Conservation (phyloP, 2,113 vertebrate genomes). For the Oxyruncus cristatus region DNA sequence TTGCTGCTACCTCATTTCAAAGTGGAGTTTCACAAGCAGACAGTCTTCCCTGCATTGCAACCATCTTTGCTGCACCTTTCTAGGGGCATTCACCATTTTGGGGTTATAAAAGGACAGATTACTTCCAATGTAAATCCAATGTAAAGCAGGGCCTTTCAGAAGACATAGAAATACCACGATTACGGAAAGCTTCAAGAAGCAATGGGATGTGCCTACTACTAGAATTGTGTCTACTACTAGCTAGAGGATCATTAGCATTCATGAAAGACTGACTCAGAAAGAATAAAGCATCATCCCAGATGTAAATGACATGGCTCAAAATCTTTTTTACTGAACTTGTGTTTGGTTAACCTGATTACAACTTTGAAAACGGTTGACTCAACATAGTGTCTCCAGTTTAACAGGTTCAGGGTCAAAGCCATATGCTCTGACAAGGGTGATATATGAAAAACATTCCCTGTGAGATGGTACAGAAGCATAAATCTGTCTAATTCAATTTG, state of each 20-base stretch:
- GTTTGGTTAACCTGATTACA: neutral
- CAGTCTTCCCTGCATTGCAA: neutral
- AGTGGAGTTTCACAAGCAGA: neutral
- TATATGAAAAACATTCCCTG: neutral
- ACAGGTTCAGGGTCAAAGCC: conserved; percentile 22
- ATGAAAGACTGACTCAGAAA: neutral
- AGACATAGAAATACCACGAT: neutral
- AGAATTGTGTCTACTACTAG: neutral
- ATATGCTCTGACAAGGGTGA: conserved; percentile 6
- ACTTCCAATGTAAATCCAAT: neutral
- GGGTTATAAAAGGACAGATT: neutral
- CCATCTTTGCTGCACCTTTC: neutral
- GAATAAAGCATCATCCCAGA: neutral
- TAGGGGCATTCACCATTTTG: neutral
- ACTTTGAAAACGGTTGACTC: neutral
- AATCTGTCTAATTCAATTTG: neutral
- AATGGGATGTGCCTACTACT: neutral
- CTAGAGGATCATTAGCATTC: neutral
- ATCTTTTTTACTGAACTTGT: neutral
- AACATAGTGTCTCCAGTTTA: neutral
- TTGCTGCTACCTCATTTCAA: neutral
- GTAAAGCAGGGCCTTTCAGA: neutral
- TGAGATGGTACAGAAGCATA: neutral
- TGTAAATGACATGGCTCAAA: neutral
- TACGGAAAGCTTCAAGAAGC: neutral